Evolutionary conservation across 1,140 invertebrate species (phyloP).

Genomic region (Anastatus disparis): DNA sequence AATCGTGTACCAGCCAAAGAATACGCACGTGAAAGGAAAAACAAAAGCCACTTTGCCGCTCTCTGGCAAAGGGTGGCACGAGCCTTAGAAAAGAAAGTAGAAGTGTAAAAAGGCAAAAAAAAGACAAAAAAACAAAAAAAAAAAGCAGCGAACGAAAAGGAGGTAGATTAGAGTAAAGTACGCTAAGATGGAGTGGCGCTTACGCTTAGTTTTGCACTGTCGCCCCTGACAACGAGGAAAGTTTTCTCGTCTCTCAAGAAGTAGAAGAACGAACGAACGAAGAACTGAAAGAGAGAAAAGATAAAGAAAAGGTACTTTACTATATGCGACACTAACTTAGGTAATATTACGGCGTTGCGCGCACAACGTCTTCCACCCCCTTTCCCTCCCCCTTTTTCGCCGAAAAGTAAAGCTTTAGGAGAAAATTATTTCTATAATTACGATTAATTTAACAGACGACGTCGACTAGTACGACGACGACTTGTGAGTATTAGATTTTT

Average conservation of each 20-base stretch:
- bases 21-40: no score
- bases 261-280: no score
- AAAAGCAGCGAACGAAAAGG: not conserved
- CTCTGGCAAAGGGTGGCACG: no score
- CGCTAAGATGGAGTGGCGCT: conserved; percentile 4
- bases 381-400: not conserved
- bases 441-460: not conserved
- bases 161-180: conserved; percentile 1
- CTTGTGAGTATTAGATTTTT: not conserved
- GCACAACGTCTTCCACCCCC: not conserved
- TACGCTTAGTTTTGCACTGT: conserved; percentile 12
- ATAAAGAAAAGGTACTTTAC: conserved; percentile 29
- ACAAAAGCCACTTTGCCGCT: no score
- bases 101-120: not conserved
- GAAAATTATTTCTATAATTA: conserved; percentile 11
- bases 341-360: not conserved
- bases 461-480: not conserved
- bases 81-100: no score
- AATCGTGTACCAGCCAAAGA: no score
- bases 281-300: no score
- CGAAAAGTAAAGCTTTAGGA: not conserved
- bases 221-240: conserved; percentile 24
- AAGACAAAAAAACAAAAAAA: not conserved
- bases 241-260: no score
- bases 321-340: conserved; percentile 2